phyloP scores from a whole-genome alignment of 2,113 vertebrate genomes.

The Periophthalmodon schlosseri region DNA sequence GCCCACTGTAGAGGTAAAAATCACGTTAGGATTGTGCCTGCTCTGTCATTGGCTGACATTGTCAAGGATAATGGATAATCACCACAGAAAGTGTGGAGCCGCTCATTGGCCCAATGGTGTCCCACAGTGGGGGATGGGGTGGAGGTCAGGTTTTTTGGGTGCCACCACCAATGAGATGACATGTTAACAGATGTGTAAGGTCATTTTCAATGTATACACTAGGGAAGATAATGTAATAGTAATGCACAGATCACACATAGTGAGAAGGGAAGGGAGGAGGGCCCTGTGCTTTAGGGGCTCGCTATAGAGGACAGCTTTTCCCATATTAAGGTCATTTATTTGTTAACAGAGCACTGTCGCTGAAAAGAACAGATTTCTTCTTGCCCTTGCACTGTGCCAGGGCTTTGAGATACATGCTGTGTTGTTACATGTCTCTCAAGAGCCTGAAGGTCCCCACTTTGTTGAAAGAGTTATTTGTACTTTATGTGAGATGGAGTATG shows the following conservation, averaged over 20 bases:
- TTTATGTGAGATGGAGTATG: constrained; percentile 31
- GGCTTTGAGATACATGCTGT: constrained; percentile 49
- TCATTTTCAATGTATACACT: constrained; percentile 68
- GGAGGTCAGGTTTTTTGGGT: constrained; percentile 68
- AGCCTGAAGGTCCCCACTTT: constrained; percentile 46
- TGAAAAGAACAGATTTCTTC: constrained; percentile 47
- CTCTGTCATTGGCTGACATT: constrained; percentile 82
- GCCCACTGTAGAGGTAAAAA: constrained; percentile 70
- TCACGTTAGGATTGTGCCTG: constrained; percentile 75
- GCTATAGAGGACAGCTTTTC: constrained; percentile 54
- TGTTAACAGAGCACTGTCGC: constrained; percentile 50
- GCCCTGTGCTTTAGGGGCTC: constrained; percentile 50
- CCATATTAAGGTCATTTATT: constrained; percentile 67
- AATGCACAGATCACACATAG: constrained; percentile 60
- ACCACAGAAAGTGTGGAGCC: constrained; percentile 69
- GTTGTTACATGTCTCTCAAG: constrained; percentile 48
- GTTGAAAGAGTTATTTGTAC: constrained; percentile 42
- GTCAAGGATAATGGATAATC: constrained; percentile 84
- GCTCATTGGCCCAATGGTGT: constrained; percentile 60
- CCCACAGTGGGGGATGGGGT: constrained; percentile 43
- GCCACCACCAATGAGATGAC: constrained; percentile 66
- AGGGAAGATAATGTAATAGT: constrained; percentile 69
- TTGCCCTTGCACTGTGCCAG: constrained; percentile 44
- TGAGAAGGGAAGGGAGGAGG: constrained; percentile 37
- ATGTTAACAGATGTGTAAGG: constrained; percentile 77